Conservation (phyloP, 2,888 invertebrate genomes). For the Biston betularia region DNA sequence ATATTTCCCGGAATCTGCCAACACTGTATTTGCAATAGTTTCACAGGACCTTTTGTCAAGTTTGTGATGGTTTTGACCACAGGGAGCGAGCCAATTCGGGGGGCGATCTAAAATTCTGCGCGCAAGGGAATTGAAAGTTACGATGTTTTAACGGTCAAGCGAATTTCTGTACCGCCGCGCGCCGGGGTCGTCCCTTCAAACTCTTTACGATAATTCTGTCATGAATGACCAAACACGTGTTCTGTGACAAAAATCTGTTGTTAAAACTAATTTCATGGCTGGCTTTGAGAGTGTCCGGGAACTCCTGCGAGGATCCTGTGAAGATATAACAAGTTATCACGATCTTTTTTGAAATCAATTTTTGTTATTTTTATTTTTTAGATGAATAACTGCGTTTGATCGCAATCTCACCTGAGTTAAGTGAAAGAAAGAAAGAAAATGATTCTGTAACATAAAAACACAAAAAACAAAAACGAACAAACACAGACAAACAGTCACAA, state of each 20-base stretch:
- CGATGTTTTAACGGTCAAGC: constrained; percentile 23
- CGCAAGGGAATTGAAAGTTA: constrained; percentile 17
- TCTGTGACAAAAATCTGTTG: not conserved
- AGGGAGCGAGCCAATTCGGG: constrained; percentile 23
- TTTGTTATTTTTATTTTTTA: no score
- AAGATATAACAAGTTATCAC: no score
- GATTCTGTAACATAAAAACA: no score
- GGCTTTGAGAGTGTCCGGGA: no score
- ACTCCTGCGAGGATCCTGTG: no score
- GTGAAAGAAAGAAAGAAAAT: not conserved
- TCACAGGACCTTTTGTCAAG: constrained; percentile 18
- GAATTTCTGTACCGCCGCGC: constrained; percentile 11
- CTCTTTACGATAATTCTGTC: constrained; percentile 13
- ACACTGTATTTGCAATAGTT: constrained; percentile 4
- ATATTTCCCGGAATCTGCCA: not conserved
- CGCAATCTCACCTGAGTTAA: no score
- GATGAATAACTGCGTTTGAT: no score
- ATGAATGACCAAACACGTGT: constrained; percentile 9
- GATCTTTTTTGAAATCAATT: no score
- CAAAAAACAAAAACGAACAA: no score
- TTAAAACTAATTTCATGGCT: no score
- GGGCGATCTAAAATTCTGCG: constrained; percentile 16
- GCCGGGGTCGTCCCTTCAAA: constrained; percentile 1
- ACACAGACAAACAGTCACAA: no score
- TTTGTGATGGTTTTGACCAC: constrained; percentile 26